Base-by-base conservation (phyloP, 2,888 invertebrate species). In the Alentia gelatinosa region DNA sequence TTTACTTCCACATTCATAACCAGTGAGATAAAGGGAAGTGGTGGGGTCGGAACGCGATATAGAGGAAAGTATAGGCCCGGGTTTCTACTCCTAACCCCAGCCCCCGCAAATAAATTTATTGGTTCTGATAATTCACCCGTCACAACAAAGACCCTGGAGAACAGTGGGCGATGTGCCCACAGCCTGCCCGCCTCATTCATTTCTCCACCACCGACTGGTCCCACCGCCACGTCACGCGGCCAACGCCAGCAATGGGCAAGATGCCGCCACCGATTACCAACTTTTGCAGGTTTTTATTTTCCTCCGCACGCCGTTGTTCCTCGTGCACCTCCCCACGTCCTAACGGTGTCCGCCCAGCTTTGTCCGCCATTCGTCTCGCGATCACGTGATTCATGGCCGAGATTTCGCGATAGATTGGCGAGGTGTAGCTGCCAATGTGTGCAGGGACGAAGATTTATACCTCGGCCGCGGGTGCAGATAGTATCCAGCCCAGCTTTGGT, bases 381-480 rank as follows among this genome's bases (percentile, higher is more conserved):
- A 39, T 83, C 83, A 83, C 83, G 83, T 83, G 83, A 83, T 83
- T 83, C 83, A 83, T 83, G 26, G 26, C 56, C 83, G 40, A 83
- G 83, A 83, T 83, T 26, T 40, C 40, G 39, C 83, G 83, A 83
- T 23, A 83, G 83, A 83, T 83, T 83, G 83, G 39, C 23, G 83
- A 40, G 39, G 83, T 83, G 83, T 83, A 83, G 83, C 83, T 37
- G 40, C 83, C 83, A 83, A 68, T 68, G 68, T 68, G 68, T 30
- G 68, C 68, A 9, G 68, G 30, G n/a, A 30, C 3, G 68, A 68
- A 68, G 68, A 68, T 68, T 68, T 68, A 68, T 68, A 30, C 68
- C 1, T 26, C 33, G 68, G 30, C 33, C 68, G 68, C 12, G 4
- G n/a, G 68, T 1, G 12, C 30, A 68, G 68, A 68, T 68, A 68